Conservation (phyloP, 2,113 vertebrate genomes). For the Calypte anna region DNA sequence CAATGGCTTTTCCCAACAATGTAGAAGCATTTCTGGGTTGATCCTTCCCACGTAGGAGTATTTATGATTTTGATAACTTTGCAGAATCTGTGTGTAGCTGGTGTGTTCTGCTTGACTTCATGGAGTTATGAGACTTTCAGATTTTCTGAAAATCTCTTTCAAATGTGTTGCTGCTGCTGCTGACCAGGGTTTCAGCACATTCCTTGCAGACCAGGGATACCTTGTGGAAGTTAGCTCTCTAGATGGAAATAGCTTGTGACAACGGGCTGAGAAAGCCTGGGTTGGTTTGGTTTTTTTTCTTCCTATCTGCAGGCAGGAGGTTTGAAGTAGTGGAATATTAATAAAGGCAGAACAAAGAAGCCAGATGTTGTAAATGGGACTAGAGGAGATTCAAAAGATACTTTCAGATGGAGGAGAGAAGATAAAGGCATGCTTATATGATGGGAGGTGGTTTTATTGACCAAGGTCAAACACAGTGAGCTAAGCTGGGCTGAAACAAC, state of each 20-base stretch:
- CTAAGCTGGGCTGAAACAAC: neutral
- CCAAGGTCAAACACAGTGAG: neutral
- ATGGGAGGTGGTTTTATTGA: neutral
- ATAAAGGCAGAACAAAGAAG: conserved; percentile 53
- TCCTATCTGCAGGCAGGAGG: conserved; percentile 25
- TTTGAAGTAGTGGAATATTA: conserved; percentile 52
- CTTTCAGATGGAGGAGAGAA: neutral
- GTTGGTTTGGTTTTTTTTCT: neutral
- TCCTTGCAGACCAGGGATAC: neutral
- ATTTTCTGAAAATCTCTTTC: neutral
- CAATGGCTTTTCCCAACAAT: neutral
- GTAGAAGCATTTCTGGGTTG: neutral
- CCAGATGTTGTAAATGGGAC: conserved; percentile 19
- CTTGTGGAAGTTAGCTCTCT: neutral
- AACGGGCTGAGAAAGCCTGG: neutral
- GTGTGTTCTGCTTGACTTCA: neutral
- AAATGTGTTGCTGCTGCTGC: neutral
- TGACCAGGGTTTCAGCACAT: neutral
- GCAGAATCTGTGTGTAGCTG: neutral
- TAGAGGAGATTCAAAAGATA: neutral
- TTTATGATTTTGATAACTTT: neutral
- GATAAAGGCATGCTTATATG: neutral
- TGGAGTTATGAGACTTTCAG: neutral
- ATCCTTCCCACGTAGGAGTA: neutral
- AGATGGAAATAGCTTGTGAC: conserved; percentile 24